Evolutionary conservation across 2,797 vertebrate species (phyloP).

Genomic region (Sphenopsis melanotis): DNA sequence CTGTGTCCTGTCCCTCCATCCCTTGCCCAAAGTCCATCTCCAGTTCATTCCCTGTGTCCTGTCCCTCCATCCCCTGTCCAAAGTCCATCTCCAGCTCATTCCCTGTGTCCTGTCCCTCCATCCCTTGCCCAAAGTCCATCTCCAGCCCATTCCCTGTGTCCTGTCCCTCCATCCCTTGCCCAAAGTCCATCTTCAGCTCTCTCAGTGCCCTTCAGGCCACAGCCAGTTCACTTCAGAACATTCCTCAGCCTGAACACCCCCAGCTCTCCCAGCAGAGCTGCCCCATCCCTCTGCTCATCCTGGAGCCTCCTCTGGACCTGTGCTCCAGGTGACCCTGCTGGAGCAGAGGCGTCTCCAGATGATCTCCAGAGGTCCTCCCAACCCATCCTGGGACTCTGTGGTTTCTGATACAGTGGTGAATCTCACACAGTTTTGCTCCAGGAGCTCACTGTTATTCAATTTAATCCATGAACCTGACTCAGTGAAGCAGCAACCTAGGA

Average conservation of each 20-base stretch:
- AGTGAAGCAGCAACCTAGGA: constrained; percentile 36
- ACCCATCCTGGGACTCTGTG: neutral
- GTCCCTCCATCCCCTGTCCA: neutral
- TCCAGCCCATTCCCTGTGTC: neutral
- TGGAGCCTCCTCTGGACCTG: neutral
- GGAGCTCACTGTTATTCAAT: neutral
- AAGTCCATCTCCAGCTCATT: neutral
- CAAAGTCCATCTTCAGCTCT: neutral
- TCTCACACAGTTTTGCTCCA: neutral
- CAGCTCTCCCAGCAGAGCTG: neutral
- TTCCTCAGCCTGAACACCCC: neutral
- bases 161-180: neutral
- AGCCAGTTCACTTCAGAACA: neutral
- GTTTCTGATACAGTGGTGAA: neutral
- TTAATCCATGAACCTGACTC: neutral
- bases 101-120: no score
- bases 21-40: neutral
- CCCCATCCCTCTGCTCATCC: neutral
- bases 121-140: no score
- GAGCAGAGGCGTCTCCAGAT: neutral
- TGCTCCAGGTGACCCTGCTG: neutral
- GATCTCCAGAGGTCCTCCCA: neutral
- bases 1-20: neutral
- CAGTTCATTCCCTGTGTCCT: neutral
- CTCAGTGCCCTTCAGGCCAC: neutral